These are phyloP conservation scores for Pseudomyrmex gracilis DNA, from an alignment of 1,140 invertebrate genomes.

Conservation along the genomic window DNA sequence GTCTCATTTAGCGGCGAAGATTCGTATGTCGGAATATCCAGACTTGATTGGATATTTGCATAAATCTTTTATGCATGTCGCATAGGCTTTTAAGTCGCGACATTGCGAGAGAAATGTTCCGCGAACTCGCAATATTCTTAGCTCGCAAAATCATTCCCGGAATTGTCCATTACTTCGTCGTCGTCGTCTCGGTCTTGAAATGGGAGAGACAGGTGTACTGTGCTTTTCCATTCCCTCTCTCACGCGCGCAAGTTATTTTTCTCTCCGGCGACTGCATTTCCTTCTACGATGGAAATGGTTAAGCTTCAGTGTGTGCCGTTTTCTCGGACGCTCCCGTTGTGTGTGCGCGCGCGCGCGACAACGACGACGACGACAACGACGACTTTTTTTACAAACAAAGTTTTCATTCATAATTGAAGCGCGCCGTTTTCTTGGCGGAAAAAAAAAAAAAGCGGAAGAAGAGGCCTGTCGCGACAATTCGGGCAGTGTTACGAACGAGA, in stretches of 20 bases:
- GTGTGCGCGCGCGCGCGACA: no score
- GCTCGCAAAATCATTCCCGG: constrained; percentile 42
- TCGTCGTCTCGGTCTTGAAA: constrained; percentile 11
- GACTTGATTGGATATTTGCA: constrained; percentile 56
- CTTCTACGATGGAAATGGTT: constrained; percentile 15
- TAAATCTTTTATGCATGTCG: constrained; percentile 66
- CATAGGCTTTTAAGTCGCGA: constrained; percentile 32
- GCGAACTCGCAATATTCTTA: background rate
- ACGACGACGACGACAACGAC: background rate
- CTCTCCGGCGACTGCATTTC: background rate
- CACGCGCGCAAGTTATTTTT: constrained; percentile 6
- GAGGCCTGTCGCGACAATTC: background rate
- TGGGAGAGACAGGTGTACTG: constrained; percentile 23
- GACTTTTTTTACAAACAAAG: background rate
- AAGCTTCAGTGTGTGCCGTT: background rate
- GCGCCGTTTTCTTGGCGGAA: background rate
- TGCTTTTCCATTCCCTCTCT: background rate
- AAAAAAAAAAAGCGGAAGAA: background rate
- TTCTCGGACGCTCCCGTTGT: background rate
- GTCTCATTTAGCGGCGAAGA: constrained; percentile 1
- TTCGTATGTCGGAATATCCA: constrained; percentile 9
- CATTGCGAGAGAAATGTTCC: constrained; percentile 16
- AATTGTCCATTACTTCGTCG: constrained; percentile 37
- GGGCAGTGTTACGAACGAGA: background rate
- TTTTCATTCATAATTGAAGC: constrained; percentile 44